phyloP scores from a whole-genome alignment of 2,888 invertebrate species.

The Mycalesis mineus region DNA sequence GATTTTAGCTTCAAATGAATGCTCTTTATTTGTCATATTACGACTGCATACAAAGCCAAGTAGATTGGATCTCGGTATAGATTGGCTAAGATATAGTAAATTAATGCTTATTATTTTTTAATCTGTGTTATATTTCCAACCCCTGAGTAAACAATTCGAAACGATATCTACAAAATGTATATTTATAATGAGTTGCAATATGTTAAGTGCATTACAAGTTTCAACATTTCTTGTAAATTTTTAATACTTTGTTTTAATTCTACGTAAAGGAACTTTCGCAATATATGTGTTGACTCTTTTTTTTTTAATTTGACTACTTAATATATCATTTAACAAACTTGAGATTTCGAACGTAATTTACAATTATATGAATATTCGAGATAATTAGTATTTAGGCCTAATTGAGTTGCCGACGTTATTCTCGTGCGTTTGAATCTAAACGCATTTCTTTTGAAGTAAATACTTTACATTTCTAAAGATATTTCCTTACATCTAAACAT shows the following conservation, averaged over 20 bases:
- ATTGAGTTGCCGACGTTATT: not conserved
- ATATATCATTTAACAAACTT: not conserved
- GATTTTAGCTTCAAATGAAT: too few relatives aligned
- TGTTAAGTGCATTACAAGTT: constrained; percentile 24
- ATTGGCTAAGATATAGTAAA: too few relatives aligned
- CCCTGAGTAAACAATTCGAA: not conserved
- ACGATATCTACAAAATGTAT: constrained; percentile 17
- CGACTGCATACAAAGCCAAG: too few relatives aligned
- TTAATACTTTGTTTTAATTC: constrained; percentile 20
- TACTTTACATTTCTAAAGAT: not conserved
- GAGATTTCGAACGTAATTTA: not conserved
- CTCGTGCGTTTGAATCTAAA: not conserved
- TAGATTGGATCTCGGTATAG: too few relatives aligned
- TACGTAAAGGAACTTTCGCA: constrained; percentile 30
- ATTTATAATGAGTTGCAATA: not conserved
- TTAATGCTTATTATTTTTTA: not conserved
- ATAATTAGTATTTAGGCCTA: constrained; percentile 2
- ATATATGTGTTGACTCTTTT: constrained; percentile 4
- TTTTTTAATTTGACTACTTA: not conserved
- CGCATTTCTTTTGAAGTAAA: not conserved
- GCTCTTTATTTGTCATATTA: too few relatives aligned
- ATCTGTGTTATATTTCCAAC: not conserved
- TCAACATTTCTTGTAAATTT: constrained; percentile 18
- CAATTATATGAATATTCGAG: not conserved
- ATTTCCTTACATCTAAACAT: constrained; percentile 17